These are phyloP conservation scores for Dromius quadrimaculatus DNA, from an alignment of 2,888 invertebrate genomes.

Conservation along the genomic window DNA sequence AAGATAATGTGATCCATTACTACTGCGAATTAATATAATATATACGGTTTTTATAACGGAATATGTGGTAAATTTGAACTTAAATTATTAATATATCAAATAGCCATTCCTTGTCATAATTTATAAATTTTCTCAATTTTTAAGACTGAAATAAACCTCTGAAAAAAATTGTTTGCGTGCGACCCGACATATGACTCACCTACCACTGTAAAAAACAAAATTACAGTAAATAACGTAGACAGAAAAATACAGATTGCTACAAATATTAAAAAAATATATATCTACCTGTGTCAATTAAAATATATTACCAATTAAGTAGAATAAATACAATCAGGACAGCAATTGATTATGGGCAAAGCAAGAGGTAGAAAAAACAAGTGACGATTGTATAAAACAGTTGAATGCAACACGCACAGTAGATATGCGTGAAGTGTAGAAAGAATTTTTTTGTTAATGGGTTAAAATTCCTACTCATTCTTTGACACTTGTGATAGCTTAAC, in stretches of 20 bases:
- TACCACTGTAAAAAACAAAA: conserved; percentile 5
- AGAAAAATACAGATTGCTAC: conserved; percentile 11
- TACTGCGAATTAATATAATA: too few relatives aligned
- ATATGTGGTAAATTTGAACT: too few relatives aligned
- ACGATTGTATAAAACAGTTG: neutral
- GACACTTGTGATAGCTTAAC: too few relatives aligned
- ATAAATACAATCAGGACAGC: conserved; percentile 31
- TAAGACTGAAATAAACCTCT: neutral
- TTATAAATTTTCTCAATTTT: conserved; percentile 6
- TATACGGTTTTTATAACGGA: too few relatives aligned
- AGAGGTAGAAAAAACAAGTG: conserved; percentile 1
- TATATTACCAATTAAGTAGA: conserved; percentile 27
- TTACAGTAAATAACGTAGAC: conserved; percentile 33
- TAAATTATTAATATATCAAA: too few relatives aligned
- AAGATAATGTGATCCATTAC: too few relatives aligned
- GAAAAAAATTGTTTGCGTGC: conserved; percentile 19
- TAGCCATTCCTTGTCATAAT: too few relatives aligned
- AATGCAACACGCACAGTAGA: conserved; percentile 40
- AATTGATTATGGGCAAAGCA: conserved; percentile 7
- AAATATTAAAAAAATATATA: conserved; percentile 3
- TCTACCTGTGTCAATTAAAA: conserved; percentile 10
- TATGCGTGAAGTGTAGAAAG: conserved; percentile 16
- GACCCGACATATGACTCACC: conserved; percentile 22
- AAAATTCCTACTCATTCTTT: conserved; percentile 13
- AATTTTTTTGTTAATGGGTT: conserved; percentile 18